Evolutionary conservation across 1,140 invertebrate species (phyloP).

Genomic region (Platyscapa corneri): DNA sequence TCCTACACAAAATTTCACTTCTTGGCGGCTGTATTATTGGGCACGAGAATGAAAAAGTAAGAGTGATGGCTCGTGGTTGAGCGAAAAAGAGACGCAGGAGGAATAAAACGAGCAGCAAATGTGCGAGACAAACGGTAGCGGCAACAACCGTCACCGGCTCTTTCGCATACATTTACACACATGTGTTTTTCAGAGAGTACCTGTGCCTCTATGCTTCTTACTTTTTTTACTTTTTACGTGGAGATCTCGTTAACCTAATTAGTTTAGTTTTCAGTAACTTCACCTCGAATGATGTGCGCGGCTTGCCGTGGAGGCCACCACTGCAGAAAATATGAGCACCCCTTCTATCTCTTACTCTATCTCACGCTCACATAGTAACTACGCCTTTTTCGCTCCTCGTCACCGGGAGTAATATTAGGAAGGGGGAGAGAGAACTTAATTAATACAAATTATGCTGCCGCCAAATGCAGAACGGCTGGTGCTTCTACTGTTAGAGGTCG

Average conservation of each 20-base stretch:
- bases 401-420: slow-evolving; percentile 14
- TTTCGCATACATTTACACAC: neutral
- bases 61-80: neutral
- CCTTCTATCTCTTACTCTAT: neutral
- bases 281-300: neutral
- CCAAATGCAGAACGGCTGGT: slow-evolving; percentile 28
- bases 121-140: neutral
- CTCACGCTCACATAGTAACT: neutral
- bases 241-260: slow-evolving; percentile 47
- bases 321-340: slow-evolving; percentile 18
- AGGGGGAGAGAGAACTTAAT: slow-evolving; percentile 29
- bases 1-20: neutral
- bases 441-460: slow-evolving; percentile 49
- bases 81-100: neutral
- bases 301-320: too few species aligned
- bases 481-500: neutral
- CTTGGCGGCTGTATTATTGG: neutral
- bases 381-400: slow-evolving; percentile 36
- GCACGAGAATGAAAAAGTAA: neutral
- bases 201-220: neutral
- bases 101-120: neutral
- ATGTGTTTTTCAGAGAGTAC: neutral
- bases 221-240: neutral
- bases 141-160: neutral
- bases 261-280: slow-evolving; percentile 47